Evolutionary conservation across 2,797 vertebrate species (phyloP).

Genomic region (Periophthalmus magnuspinnatus): DNA sequence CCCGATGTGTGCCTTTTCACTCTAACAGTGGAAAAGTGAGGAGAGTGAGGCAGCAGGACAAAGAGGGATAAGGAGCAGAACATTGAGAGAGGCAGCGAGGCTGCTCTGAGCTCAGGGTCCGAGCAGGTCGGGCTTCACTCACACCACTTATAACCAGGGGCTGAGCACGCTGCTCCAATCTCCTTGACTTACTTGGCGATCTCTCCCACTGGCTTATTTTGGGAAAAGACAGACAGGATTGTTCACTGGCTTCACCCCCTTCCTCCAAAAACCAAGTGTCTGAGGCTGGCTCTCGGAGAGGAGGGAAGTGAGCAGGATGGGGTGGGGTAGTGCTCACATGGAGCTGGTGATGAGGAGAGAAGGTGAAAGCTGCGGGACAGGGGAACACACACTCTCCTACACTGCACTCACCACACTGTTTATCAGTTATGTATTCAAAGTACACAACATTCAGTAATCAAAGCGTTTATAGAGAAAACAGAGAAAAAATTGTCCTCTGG

Average conservation of each 20-base stretch:
- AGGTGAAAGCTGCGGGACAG: conserved; percentile 29
- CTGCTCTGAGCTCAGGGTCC: conserved; percentile 69
- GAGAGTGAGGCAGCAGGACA: conserved; percentile 65
- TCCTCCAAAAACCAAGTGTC: conserved; percentile 77
- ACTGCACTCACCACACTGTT: not conserved
- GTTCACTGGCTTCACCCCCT: conserved; percentile 75
- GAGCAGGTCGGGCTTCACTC: conserved; percentile 67
- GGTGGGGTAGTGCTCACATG: conserved; percentile 66
- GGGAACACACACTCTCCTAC: conserved; percentile 37
- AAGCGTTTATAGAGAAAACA: not conserved
- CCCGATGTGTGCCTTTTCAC: conserved; percentile 73
- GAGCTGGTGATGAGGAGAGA: conserved; percentile 63
- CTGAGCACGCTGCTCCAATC: conserved; percentile 75
- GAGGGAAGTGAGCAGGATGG: conserved; percentile 74
- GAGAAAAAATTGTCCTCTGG: no score
- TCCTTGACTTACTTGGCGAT: conserved; percentile 68
- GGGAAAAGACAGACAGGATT: conserved; percentile 76
- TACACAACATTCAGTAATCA: not conserved
- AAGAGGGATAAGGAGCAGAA: conserved; percentile 65
- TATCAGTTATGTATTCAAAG: conserved; percentile 1
- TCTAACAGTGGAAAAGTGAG: conserved; percentile 81
- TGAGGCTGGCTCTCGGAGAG: conserved; percentile 63
- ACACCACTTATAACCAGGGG: conserved; percentile 79
- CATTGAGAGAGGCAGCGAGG: conserved; percentile 55
- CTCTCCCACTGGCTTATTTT: conserved; percentile 76